Conservation (phyloP, 2,113 vertebrate species). For the Oreochromis niloticus region DNA sequence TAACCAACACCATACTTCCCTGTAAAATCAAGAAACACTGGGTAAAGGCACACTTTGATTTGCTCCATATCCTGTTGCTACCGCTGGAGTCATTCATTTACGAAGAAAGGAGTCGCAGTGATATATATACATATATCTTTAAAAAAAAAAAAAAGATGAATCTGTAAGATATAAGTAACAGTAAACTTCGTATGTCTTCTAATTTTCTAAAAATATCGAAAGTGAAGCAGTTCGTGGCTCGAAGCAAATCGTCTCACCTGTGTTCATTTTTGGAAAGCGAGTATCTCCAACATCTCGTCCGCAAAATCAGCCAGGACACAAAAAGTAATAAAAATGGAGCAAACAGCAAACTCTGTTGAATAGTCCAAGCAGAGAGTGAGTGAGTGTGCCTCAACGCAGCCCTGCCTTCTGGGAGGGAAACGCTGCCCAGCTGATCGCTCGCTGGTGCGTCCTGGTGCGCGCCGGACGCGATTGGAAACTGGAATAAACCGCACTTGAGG, state of each 20-base stretch:
- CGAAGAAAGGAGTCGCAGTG: background rate
- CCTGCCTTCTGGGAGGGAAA: background rate
- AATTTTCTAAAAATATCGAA: background rate
- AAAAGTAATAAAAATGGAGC: background rate
- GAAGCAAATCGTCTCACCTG: constrained; percentile 42
- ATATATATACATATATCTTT: background rate
- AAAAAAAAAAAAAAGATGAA: background rate
- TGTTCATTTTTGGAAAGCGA: constrained; percentile 56
- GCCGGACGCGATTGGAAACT: constrained; percentile 52
- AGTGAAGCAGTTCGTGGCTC: background rate
- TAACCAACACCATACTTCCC: background rate
- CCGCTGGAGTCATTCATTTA: background rate
- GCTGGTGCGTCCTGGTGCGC: constrained; percentile 8
- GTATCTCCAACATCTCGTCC: constrained; percentile 40
- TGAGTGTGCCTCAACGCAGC: background rate
- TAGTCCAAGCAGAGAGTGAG: background rate
- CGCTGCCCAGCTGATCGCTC: constrained; percentile 41
- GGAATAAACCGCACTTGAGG: background rate
- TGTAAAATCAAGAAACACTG: background rate
- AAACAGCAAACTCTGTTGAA: background rate
- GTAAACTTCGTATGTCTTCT: background rate
- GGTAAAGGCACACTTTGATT: background rate
- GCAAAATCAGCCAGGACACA: background rate
- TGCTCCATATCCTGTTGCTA: background rate
- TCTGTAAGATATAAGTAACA: background rate